Conservation (phyloP, 2,113 vertebrate species). For the Lanius ludovicianus region DNA sequence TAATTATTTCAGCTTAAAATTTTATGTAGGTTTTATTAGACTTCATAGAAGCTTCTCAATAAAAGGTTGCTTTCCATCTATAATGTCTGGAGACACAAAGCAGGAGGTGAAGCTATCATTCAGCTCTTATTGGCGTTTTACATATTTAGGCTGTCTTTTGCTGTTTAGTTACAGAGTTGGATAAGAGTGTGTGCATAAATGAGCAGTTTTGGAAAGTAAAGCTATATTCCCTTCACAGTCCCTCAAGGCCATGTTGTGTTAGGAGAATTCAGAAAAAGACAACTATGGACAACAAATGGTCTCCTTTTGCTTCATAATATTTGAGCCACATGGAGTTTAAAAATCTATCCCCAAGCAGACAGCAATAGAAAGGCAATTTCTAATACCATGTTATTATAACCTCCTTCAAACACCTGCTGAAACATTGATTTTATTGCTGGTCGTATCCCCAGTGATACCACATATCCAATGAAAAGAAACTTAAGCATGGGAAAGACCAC, state of each 20-base stretch:
- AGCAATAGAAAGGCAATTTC: neutral
- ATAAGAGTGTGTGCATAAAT: neutral
- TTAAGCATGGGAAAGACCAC: neutral
- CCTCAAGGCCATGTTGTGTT: neutral
- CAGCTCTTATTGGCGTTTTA: neutral
- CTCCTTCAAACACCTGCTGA: neutral
- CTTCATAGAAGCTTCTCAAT: neutral
- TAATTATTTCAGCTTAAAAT: slow-evolving; percentile 32
- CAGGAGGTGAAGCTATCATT: neutral
- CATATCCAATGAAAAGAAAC: neutral
- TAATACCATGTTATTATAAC: neutral
- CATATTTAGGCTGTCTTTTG: neutral
- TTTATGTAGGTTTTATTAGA: slow-evolving; percentile 53
- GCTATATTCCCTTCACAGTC: neutral
- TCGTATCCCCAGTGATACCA: neutral
- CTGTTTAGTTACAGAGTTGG: neutral
- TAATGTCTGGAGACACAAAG: neutral
- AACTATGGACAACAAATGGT: neutral
- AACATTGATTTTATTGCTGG: neutral
- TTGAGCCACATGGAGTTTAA: neutral
- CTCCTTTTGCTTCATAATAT: neutral
- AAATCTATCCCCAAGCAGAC: neutral
- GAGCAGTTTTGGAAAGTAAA: neutral
- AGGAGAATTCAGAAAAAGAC: neutral
- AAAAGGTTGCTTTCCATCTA: slow-evolving; percentile 9